Evolutionary conservation across 2,113 vertebrate genomes (phyloP), one percentile per base, ranked within the genome.

Genomic region (Ptilorrhoa leucosticta): DNA sequence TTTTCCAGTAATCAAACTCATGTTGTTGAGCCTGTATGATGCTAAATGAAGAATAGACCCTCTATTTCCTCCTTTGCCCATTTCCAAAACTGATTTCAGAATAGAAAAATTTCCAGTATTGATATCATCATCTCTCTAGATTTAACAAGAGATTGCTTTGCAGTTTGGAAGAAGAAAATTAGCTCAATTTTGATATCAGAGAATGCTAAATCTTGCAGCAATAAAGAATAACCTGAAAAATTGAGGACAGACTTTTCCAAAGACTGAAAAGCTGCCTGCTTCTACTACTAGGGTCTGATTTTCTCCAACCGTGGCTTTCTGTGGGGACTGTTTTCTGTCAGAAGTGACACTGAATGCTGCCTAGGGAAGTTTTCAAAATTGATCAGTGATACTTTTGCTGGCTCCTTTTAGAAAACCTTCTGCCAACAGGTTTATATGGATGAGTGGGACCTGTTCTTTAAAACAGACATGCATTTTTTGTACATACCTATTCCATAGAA

Each of bases 31-130:
- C 18, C 60, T 13, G 20, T 24, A 44, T 50, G 37, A 93, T 27
- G 51, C 11, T 75, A 75, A 73, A 19, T 33, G n/a, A 73, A 82
- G 70, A 81, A 87, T 40, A 89, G 35, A 76, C 24, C 20, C 18
- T 90, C 80, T 35, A 72, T 89, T 96, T 97, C n/a, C 17, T 87
- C 28, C 40, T 21, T 78, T 19, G n/a, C 33, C 83, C 68, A 57
- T 95, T 95, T 80, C 42, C 60, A 48, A 80, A 84, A 95, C 15
- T 89, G 78, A 96, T 94, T 93, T 94, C 51, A 79, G 78, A 90
- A 65, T 9, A 79, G 42, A 91, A 96, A 76, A 85, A 45, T 17
- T 66, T 77, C 50, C 50, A 72, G 39, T 68, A 95, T 83, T 54
- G 45, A 20, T 83, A 91, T 47, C 26, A 81, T 48, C 21, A 15